A percentile compares a stretch with the other conserved stretches of the same genome.
Evolutionary conservation across 2,797 vertebrate genomes (phyloP).

Genomic region (Diplodus sargus): DNA sequence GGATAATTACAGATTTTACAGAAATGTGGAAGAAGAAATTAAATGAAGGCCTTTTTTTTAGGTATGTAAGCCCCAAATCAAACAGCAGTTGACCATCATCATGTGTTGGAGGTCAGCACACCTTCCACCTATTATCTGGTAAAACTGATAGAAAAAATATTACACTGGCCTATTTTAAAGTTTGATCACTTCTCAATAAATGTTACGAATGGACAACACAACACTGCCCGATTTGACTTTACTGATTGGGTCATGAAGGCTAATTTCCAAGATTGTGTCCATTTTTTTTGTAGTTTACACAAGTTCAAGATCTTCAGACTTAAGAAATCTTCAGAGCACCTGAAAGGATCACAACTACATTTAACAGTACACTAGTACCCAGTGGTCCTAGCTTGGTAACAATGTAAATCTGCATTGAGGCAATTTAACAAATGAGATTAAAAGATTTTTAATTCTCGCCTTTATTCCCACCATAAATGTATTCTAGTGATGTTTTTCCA

Average conservation of each 20-base stretch:
- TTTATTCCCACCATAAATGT: neutral
- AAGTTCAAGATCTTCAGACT: too few species aligned
- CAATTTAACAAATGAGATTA: neutral
- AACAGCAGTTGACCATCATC: neutral
- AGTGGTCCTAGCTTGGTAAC: neutral
- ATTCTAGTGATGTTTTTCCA: neutral
- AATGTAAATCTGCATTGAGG: neutral
- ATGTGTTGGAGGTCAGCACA: neutral
- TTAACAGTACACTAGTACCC: too few species aligned
- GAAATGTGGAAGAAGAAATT: too few species aligned
- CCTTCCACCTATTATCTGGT: neutral
- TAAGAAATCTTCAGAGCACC: too few species aligned
- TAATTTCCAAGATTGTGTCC: neutral
- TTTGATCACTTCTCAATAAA: too few species aligned
- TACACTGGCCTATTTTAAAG: neutral
- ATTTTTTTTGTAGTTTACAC: neutral
- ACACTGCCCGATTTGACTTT: neutral
- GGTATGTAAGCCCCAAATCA: too few species aligned
- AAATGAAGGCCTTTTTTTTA: too few species aligned
- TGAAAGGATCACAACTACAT: too few species aligned
- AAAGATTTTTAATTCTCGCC: too few species aligned
- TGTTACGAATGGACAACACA: neutral
- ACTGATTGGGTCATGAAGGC: neutral
- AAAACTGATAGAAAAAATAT: neutral
- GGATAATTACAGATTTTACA: too few species aligned